These are phyloP conservation scores for Antheraea mylitta DNA, from an alignment of 1,140 invertebrate species.

Conservation along the genomic window DNA sequence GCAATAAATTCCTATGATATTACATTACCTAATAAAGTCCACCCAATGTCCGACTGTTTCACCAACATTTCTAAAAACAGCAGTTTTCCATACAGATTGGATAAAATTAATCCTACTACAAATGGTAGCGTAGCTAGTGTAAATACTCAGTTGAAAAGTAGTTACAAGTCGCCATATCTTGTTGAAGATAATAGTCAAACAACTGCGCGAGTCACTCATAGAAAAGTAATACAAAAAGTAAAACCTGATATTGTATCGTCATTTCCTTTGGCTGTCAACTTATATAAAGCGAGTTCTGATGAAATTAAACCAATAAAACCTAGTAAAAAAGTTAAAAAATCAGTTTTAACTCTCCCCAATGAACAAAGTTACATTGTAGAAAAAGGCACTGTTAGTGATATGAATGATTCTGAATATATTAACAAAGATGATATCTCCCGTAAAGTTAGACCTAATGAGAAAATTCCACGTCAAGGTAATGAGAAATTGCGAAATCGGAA, in stretches of 20 bases:
- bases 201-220: conserved; percentile 43
- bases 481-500: background rate
- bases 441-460: conserved; percentile 39
- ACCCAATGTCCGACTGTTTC: conserved; percentile 25
- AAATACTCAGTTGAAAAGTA: conserved; percentile 20
- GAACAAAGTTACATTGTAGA: conserved; percentile 38
- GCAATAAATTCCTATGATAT: conserved; percentile 39
- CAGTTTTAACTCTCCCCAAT: conserved; percentile 58
- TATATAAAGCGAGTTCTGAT: conserved; percentile 64
- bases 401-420: conserved; percentile 59
- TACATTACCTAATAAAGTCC: conserved; percentile 26
- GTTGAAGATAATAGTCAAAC: conserved; percentile 41
- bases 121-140: conserved; percentile 26
- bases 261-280: conserved; percentile 48
- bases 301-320: conserved; percentile 47
- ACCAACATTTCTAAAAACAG: conserved; percentile 33
- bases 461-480: conserved; percentile 10
- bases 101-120: conserved; percentile 33
- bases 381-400: conserved; percentile 59
- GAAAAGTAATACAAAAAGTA: conserved; percentile 43
- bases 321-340: conserved; percentile 55
- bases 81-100: conserved; percentile 18
- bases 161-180: conserved; percentile 44
- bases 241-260: conserved; percentile 42
- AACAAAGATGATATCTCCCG: conserved; percentile 26